Evolutionary conservation across 2,797 vertebrate genomes (phyloP).

Genomic region (Chelon auratus): DNA sequence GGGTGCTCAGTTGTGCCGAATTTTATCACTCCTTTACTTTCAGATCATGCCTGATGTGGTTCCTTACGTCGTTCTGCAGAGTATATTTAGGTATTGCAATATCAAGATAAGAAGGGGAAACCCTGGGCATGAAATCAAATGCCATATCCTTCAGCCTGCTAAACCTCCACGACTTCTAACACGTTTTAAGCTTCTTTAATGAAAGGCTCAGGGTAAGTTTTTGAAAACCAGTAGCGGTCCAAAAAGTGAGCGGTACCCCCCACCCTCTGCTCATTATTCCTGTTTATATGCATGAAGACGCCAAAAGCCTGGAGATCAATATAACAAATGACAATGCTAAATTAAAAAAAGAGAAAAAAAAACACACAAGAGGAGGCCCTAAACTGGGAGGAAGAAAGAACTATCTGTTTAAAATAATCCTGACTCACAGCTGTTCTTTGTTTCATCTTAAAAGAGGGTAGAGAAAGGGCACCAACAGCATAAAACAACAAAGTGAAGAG

Average conservation of each 20-base stretch:
- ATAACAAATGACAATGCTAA: conserved; percentile 66
- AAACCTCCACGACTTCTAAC: conserved; percentile 8
- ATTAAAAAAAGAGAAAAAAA: conserved; percentile 27
- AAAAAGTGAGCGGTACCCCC: not conserved
- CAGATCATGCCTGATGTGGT: not conserved
- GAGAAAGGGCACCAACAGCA: conserved; percentile 40
- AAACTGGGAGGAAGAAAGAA: conserved; percentile 31
- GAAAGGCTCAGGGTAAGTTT: not conserved
- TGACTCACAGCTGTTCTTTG: conserved; percentile 66
- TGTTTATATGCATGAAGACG: conserved; percentile 44
- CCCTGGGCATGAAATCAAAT: no score
- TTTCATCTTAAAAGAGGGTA: conserved; percentile 29
- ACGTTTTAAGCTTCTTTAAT: conserved; percentile 18
- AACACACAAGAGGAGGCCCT: conserved; percentile 10
- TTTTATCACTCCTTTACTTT: conserved; percentile 18
- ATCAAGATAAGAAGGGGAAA: no score
- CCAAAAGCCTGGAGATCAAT: conserved; percentile 64
- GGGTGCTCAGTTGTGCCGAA: conserved; percentile 32
- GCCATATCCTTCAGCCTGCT: not conserved
- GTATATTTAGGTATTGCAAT: no score
- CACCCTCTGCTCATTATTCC: conserved; percentile 18
- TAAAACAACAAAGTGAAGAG: conserved; percentile 38
- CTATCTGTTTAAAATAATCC: conserved; percentile 70
- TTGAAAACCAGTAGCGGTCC: conserved; percentile 2
- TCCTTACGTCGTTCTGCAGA: not conserved